Evolutionary conservation across 2,113 vertebrate species (phyloP).

Genomic region (Rhynchopsitta pachyrhyncha): DNA sequence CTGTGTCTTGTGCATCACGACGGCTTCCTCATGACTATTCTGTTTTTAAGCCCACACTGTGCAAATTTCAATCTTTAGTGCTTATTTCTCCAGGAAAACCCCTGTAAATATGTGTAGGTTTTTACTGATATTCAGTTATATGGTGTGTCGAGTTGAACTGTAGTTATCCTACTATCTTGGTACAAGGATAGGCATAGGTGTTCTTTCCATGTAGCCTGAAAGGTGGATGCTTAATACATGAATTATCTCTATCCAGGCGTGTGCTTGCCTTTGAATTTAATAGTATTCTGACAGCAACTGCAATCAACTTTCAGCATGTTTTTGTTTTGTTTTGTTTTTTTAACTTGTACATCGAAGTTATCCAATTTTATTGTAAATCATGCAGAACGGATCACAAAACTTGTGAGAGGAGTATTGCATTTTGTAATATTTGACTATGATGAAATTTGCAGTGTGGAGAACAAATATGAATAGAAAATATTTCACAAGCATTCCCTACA

Average conservation of each 20-base stretch:
- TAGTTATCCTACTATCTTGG: not conserved
- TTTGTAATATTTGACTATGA: not conserved
- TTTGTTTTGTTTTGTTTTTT: not conserved
- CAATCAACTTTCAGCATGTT: not conserved
- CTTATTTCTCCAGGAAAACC: not conserved
- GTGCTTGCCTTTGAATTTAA: not conserved
- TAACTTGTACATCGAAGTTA: not conserved
- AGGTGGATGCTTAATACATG: not conserved
- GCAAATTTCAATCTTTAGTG: not conserved
- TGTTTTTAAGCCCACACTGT: not conserved
- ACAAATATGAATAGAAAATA: not conserved
- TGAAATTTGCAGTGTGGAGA: not conserved
- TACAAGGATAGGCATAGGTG: not conserved
- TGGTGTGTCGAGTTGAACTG: not conserved
- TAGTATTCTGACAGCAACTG: not conserved
- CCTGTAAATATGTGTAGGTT: not conserved
- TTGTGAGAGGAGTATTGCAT: not conserved
- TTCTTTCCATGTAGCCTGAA: not conserved
- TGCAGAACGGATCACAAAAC: not conserved
- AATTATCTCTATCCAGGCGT: not conserved
- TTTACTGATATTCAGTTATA: not conserved
- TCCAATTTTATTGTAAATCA: not conserved
- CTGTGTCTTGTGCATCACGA: fast-evolving
- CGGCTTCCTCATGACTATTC: not conserved
- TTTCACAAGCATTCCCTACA: not conserved